Conservation (phyloP, 2,113 vertebrate genomes). For the Alectura lathami region DNA sequence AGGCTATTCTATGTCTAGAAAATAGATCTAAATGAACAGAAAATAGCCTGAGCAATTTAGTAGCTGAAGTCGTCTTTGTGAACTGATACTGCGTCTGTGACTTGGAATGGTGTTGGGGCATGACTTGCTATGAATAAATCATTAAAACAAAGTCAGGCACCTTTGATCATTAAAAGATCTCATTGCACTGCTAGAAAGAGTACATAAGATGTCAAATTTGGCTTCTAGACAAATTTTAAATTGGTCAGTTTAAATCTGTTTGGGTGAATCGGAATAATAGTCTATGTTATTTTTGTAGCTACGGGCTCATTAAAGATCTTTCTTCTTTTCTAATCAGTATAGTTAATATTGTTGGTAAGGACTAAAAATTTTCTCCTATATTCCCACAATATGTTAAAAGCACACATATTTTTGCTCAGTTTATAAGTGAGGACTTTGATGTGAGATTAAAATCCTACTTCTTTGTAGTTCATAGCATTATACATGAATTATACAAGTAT, state of each 20-base stretch:
- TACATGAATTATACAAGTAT: background rate
- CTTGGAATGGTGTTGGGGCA: background rate
- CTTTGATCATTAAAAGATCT: background rate
- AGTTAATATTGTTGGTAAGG: background rate
- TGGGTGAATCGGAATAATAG: background rate
- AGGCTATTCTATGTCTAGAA: background rate
- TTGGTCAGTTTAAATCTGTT: background rate
- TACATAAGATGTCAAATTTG: background rate
- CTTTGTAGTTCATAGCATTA: background rate
- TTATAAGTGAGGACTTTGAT: background rate
- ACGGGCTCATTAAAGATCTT: background rate
- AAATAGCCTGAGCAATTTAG: background rate
- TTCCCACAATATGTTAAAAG: background rate
- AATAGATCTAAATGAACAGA: background rate
- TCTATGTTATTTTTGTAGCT: background rate
- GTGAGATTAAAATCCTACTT: background rate
- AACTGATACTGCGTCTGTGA: background rate
- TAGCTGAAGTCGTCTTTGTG: background rate
- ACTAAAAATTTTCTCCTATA: background rate
- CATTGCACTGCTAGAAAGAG: background rate
- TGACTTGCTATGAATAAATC: background rate
- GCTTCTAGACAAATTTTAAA: background rate
- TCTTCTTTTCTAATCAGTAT: background rate
- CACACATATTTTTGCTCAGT: background rate
- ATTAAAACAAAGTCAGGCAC: background rate